Percentiles rank a stretch among this genome's conserved stretches.
phyloP scores from a whole-genome alignment of 2,113 vertebrate genomes.

The Mastomys natalensis region DNA sequence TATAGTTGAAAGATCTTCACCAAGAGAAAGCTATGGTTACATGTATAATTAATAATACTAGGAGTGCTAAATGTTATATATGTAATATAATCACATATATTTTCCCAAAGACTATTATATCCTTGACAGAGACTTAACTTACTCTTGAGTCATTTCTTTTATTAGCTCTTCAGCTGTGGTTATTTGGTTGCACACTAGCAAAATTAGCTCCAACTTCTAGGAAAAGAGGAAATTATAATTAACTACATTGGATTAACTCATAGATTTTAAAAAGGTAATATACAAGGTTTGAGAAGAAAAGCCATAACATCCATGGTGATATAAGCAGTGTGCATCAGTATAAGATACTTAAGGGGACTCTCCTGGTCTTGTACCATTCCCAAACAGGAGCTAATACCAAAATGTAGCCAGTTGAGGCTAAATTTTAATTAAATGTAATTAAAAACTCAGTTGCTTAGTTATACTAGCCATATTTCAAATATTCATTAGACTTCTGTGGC shows the following conservation, averaged over 20 bases:
- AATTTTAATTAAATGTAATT: slow-evolving; percentile 39
- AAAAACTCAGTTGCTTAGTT: not conserved
- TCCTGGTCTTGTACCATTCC: not conserved
- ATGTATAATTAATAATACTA: not conserved
- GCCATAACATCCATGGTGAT: not conserved
- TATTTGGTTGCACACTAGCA: not conserved
- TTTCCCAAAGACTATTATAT: not conserved
- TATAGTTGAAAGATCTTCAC: not conserved
- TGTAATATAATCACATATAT: not conserved
- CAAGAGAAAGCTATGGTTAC: not conserved
- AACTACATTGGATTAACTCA: not conserved
- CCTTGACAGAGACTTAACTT: not conserved
- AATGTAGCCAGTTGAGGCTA: not conserved
- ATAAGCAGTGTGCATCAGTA: too few species aligned
- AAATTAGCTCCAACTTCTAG: not conserved
- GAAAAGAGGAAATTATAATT: not conserved
- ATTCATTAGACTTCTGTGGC: not conserved
- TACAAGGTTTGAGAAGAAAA: not conserved
- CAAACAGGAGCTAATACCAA: not conserved
- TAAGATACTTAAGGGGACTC: not conserved
- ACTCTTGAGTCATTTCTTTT: not conserved
- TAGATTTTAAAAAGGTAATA: not conserved
- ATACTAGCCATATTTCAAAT: not conserved
- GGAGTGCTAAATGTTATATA: not conserved
- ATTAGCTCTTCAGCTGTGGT: not conserved